phyloP scores from a whole-genome alignment of 1,140 invertebrate genomes.

The Listronotus oregonensis region DNA sequence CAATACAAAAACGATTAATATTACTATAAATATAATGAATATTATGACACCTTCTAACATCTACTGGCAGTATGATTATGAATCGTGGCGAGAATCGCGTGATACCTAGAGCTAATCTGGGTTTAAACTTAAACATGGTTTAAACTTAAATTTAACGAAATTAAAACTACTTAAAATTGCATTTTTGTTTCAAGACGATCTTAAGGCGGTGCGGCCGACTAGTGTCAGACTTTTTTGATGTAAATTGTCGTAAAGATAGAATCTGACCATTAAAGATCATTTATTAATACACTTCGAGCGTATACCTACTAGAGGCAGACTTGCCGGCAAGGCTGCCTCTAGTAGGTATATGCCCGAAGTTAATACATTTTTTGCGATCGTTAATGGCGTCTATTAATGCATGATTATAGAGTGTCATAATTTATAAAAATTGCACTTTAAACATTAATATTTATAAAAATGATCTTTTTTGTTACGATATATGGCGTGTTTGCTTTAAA shows the following conservation, averaged over 20 bases:
- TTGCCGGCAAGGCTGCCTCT: too few relatives aligned
- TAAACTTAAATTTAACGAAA: constrained; percentile 14
- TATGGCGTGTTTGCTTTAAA: too few relatives aligned
- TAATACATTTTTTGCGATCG: too few relatives aligned
- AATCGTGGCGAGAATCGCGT: constrained; percentile 20
- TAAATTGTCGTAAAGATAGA: too few relatives aligned
- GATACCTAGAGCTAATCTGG: constrained; percentile 24
- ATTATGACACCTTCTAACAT: constrained; percentile 36
- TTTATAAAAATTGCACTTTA: too few relatives aligned
- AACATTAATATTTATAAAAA: not conserved
- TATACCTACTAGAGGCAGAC: too few relatives aligned
- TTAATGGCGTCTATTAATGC: too few relatives aligned
- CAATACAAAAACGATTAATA: constrained; percentile 38
- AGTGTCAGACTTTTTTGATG: too few relatives aligned
- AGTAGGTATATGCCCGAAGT: too few relatives aligned
- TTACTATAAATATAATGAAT: constrained; percentile 36
- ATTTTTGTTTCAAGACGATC: not conserved
- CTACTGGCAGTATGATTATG: constrained; percentile 41
- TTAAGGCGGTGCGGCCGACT: too few relatives aligned
- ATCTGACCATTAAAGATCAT: too few relatives aligned
- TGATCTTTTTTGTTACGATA: not conserved
- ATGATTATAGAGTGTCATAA: not conserved
- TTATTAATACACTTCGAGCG: too few relatives aligned
- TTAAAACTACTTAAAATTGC: constrained; percentile 26
- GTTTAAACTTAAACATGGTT: constrained; percentile 11